phyloP scores from a whole-genome alignment of 2,797 vertebrate species.

The Rhinatrema bivittatum region DNA sequence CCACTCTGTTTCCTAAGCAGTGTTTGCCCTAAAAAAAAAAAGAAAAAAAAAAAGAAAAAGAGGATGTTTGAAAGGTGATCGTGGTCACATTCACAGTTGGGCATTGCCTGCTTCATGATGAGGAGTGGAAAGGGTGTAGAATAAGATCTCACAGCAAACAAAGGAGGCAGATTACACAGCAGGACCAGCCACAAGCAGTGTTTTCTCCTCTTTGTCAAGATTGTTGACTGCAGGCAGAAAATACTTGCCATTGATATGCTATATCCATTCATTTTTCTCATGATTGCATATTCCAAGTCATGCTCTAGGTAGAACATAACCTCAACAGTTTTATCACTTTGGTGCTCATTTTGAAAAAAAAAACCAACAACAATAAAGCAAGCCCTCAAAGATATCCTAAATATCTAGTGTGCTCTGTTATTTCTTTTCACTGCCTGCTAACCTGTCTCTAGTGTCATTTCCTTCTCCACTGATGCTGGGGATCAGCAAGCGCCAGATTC shows the following conservation, averaged over 20 bases:
- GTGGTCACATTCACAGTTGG: too few relatives aligned
- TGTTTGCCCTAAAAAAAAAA: too few relatives aligned
- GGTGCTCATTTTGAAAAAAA: slow-evolving; percentile 7
- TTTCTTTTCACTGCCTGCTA: too few relatives aligned
- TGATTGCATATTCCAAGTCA: slow-evolving; percentile 8
- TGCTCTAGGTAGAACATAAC: slow-evolving; percentile 23
- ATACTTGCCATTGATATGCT: not conserved
- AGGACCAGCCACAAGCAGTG: not conserved
- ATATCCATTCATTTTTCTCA: slow-evolving; percentile 26
- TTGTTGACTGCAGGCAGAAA: slow-evolving; percentile 12
- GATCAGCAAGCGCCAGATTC: too few relatives aligned
- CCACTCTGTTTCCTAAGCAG: too few relatives aligned
- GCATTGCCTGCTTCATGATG: too few relatives aligned
- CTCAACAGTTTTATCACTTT: not conserved
- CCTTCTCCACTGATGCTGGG: too few relatives aligned
- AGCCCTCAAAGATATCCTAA: slow-evolving; percentile 3
- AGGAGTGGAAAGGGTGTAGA: not conserved
- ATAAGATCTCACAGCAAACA: fast-evolving
- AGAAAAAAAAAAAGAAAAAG: too few relatives aligned
- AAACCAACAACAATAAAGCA: too few relatives aligned
- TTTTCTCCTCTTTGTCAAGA: not conserved
- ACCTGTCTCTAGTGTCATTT: too few relatives aligned
- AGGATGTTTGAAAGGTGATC: too few relatives aligned
- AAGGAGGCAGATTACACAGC: not conserved
- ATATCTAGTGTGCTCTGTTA: not conserved